Percentiles rank a stretch among this genome's conserved stretches.
Conservation (phyloP, 2,888 invertebrate species). For the Osmoderma eremita region DNA sequence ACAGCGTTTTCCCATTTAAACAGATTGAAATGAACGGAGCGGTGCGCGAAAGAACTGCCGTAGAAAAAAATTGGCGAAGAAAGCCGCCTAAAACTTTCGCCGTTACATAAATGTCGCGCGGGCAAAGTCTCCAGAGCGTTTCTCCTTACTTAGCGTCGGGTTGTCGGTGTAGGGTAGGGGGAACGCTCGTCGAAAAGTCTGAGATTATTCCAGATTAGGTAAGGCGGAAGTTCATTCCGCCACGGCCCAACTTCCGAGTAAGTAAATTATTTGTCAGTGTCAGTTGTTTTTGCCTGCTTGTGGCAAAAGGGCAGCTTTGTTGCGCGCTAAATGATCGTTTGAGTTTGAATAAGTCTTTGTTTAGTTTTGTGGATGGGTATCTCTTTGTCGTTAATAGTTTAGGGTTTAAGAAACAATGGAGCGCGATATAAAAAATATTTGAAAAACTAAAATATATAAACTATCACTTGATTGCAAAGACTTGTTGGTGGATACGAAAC, state of each 20-base stretch:
- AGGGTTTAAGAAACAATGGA: too few relatives aligned
- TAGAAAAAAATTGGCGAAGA: conserved; percentile 32
- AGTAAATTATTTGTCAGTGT: conserved; percentile 41
- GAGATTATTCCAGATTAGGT: conserved; percentile 37
- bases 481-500: too few relatives aligned
- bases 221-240: conserved; percentile 23
- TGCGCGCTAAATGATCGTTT: too few relatives aligned
- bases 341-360: too few relatives aligned
- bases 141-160: too few relatives aligned
- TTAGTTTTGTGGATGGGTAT: too few relatives aligned
- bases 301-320: conserved; percentile 8
- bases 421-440: too few relatives aligned
- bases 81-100: conserved; percentile 32
- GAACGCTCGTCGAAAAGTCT: conserved; percentile 38
- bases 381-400: too few relatives aligned
- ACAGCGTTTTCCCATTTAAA: conserved; percentile 4
- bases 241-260: conserved; percentile 34
- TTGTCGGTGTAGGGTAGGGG: neutral
- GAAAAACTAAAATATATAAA: too few relatives aligned
- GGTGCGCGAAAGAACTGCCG: conserved; percentile 8
- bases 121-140: neutral
- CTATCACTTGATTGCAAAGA: too few relatives aligned
- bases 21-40: conserved; percentile 4
- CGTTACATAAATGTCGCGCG: conserved; percentile 31
- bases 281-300: conserved; percentile 26